These are phyloP conservation scores for Anguilla marmorata DNA, from an alignment of 2,797 vertebrate species.

Conservation along the genomic window DNA sequence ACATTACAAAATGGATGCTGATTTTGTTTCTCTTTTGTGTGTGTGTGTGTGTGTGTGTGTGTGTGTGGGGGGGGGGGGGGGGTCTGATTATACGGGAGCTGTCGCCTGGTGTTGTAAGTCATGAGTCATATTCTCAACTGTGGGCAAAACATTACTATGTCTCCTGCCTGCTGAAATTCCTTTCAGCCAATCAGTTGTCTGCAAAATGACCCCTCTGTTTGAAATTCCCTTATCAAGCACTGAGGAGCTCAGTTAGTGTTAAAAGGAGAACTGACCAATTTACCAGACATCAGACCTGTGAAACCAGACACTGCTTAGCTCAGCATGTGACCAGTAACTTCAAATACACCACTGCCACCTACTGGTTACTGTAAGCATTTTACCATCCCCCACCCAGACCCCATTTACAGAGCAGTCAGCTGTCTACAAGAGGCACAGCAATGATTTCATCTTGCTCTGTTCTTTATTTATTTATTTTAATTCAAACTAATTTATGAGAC, in stretches of 20 bases:
- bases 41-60: no score
- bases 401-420: neutral
- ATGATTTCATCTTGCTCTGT: conserved; percentile 5
- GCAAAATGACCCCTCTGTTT: neutral
- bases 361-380: neutral
- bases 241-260: conserved; percentile 18
- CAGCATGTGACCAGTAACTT: conserved; percentile 24
- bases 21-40: neutral
- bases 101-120: neutral
- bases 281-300: conserved; percentile 25
- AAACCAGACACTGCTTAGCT: conserved; percentile 35
- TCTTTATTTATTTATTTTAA: conserved; percentile 5
- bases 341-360: conserved; percentile 34
- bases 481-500: neutral
- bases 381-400: conserved; percentile 29
- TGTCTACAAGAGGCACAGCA: conserved; percentile 1
- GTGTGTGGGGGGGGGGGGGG: neutral
- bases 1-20: neutral
- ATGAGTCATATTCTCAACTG: neutral
- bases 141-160: neutral
- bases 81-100: neutral
- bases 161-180: neutral
- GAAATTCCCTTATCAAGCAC: neutral
- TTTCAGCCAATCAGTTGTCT: conserved; percentile 12
- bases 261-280: conserved; percentile 19